Evolutionary conservation across 2,888 invertebrate genomes (phyloP).

Genomic region (Argynnis bischoffii): DNA sequence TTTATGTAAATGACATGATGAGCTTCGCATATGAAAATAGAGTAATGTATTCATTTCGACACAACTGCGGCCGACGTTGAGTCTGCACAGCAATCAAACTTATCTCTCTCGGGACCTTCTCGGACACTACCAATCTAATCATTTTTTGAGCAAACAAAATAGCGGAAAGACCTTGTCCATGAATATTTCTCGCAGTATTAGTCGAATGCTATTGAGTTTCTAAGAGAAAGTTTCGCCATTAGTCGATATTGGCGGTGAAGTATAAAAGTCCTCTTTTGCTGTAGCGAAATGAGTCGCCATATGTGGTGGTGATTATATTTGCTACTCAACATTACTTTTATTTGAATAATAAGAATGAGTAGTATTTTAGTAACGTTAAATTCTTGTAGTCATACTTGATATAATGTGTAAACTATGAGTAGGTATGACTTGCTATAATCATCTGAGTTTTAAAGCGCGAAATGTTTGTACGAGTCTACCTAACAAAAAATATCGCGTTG

Average conservation of each 20-base stretch:
- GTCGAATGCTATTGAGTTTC: constrained; percentile 68
- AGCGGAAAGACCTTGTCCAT: constrained; percentile 67
- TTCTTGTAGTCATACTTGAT: too few species aligned
- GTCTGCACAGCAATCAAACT: constrained; percentile 77
- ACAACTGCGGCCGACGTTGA: constrained; percentile 68
- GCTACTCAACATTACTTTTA: constrained; percentile 28
- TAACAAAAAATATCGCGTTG: too few species aligned
- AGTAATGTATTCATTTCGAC: constrained; percentile 69
- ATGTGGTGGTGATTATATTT: constrained; percentile 26
- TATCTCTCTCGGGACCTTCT: constrained; percentile 62
- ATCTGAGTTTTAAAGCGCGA: too few species aligned
- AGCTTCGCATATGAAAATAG: constrained; percentile 42
- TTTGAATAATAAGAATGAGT: constrained; percentile 25
- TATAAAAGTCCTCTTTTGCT: constrained; percentile 44
- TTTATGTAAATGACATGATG: constrained; percentile 28
- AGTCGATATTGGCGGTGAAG: constrained; percentile 52
- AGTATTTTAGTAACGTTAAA: too few species aligned
- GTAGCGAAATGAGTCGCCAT: constrained; percentile 26
- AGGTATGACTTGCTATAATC: too few species aligned
- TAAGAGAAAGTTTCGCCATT: constrained; percentile 62
- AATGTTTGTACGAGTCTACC: too few species aligned
- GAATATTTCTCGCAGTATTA: constrained; percentile 75
- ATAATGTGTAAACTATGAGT: too few species aligned
- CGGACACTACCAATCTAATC: constrained; percentile 72
- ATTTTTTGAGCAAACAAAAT: constrained; percentile 71